Evolutionary conservation across 2,888 invertebrate genomes (phyloP), one percentile per base, ranked within the genome.

Genomic region (Sepioteuthis lessoniana): DNA sequence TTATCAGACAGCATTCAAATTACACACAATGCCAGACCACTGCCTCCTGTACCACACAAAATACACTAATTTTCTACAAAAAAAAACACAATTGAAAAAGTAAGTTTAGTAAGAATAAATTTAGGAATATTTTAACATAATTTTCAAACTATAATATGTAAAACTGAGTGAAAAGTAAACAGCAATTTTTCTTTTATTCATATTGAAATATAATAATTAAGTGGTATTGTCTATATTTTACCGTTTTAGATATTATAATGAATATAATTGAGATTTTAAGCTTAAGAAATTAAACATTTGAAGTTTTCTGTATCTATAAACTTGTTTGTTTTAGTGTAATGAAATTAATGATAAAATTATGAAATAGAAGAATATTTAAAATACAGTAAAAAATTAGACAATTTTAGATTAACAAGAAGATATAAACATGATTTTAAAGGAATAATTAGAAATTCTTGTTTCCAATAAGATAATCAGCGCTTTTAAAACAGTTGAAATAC

Each of bases 11-110:
- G 42, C 42, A 76, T 76, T 76, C 76, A 76, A 76, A 76, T 76
- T 76, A 76, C 76, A n/a, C 76, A 76, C 76, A 76, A 76, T 76
- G 76, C 76, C 76, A 76, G 76, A 76, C 76, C 76, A 76, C 76
- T 76, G 76, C 76, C 76, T n/a, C 76, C 76, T 16, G 76, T 76
- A 76, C 76, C 76, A 25, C 76, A 76, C n/a, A 76, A 76, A 76
- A 35, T 76, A 76, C 76, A 76, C 16, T 76, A 35, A 76, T 76
- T 76, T 76, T 76, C n/a, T n/a, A 16, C n/a, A n/a, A n/a, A n/a
- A n/a, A 76, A 8, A 76, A 13, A 8, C 0, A 16, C 10, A n/a
- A 76, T 1, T 16, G n/a, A 76, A 76, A 0, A 25, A 28, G 21
- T 28, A 55, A 25, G 21, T 55, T 47, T 60, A 4, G 8, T 76